Evolutionary conservation across 2,113 vertebrate genomes (phyloP).

Genomic region (Merops nubicus): DNA sequence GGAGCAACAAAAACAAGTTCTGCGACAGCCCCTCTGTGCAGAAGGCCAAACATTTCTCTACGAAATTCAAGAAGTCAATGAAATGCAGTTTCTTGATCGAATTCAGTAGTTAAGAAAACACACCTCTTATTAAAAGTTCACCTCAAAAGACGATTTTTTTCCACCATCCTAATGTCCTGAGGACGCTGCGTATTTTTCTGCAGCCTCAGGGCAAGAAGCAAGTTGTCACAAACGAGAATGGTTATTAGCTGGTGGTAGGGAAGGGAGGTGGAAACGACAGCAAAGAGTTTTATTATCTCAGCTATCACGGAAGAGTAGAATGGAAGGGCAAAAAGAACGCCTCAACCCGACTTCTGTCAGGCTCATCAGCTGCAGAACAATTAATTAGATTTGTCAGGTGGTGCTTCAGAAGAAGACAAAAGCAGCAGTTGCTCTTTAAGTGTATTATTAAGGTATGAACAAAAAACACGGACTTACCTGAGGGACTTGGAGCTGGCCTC

Average conservation of each 20-base stretch:
- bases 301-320: rapidly evolving
- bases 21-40: neutral
- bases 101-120: neutral
- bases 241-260: too few relatives aligned
- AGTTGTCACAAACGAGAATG: neutral
- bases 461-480: constrained; percentile 85
- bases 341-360: neutral
- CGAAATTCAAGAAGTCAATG: neutral
- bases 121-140: too few relatives aligned
- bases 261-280: neutral
- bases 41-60: neutral
- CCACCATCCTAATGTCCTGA: neutral
- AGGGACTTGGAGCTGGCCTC: constrained; percentile 92
- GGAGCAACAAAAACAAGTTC: neutral
- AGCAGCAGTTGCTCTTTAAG: too few relatives aligned
- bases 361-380: neutral
- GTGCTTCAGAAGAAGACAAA: neutral
- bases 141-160: neutral
- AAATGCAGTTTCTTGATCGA: rapidly evolving
- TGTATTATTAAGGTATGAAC: too few relatives aligned
- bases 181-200: neutral
- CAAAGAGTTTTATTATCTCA: neutral
- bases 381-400: neutral
- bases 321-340: neutral
- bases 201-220: neutral